Percentiles rank a stretch among this genome's conserved stretches.
These are phyloP conservation scores for Vimba vimba DNA, from an alignment of 2,113 vertebrate species.

Conservation along the genomic window DNA sequence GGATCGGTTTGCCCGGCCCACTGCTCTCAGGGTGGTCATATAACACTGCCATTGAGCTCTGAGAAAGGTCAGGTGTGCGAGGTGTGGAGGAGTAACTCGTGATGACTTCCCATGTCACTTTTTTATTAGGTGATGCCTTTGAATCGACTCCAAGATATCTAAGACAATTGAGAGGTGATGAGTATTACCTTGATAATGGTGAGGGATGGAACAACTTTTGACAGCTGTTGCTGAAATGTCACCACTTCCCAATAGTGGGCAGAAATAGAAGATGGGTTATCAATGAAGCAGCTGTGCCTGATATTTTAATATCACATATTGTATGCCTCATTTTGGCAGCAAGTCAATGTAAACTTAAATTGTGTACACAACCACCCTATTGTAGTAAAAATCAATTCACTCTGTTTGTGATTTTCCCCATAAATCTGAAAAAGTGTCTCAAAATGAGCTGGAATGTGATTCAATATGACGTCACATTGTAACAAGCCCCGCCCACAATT, in stretches of 20 bases:
- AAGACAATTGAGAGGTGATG: background rate
- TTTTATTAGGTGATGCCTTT: background rate
- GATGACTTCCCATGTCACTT: background rate
- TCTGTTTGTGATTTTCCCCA: too few relatives aligned
- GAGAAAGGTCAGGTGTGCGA: conserved; percentile 27
- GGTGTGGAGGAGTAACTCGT: background rate
- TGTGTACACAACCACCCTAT: too few relatives aligned
- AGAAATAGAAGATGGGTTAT: too few relatives aligned
- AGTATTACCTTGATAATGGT: background rate
- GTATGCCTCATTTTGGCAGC: background rate
- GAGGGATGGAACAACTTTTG: background rate
- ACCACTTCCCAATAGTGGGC: background rate
- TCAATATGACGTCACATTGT: too few relatives aligned
- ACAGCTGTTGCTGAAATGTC: background rate
- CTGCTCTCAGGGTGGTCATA: background rate
- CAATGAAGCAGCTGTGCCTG: background rate
- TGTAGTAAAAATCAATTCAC: too few relatives aligned
- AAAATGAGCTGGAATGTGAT: too few relatives aligned
- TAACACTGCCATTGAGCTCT: conserved; percentile 8
- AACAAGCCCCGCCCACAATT: too few relatives aligned
- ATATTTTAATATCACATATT: background rate
- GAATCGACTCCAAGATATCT: background rate
- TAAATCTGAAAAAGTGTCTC: too few relatives aligned
- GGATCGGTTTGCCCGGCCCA: conserved; percentile 71
- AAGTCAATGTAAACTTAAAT: too few relatives aligned